These are phyloP conservation scores for Mythimna vitellina DNA, from an alignment of 2,888 invertebrate genomes.

Conservation along the genomic window DNA sequence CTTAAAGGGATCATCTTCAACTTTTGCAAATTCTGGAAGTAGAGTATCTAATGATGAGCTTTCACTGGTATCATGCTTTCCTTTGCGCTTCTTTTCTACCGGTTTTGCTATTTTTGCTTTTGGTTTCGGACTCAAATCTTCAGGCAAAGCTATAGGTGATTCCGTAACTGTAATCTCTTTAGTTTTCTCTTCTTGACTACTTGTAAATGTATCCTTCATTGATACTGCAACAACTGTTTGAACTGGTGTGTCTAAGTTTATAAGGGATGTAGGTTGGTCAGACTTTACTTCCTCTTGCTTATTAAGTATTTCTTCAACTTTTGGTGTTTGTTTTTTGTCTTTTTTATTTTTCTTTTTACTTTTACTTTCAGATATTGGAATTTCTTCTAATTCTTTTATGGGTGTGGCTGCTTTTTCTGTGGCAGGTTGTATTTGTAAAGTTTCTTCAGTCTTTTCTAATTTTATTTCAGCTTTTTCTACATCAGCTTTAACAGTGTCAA, in stretches of 20 bases:
- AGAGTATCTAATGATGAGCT: conserved; percentile 20
- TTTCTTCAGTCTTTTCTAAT: conserved; percentile 18
- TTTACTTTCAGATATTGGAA: conserved; percentile 49
- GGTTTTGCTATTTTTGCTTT: conserved; percentile 84
- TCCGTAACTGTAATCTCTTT: conserved; percentile 22
- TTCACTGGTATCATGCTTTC: conserved; percentile 56
- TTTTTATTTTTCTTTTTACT: conserved; percentile 70
- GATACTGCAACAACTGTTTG: not conserved
- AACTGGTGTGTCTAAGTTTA: conserved; percentile 14
- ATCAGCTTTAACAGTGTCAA: conserved; percentile 25
- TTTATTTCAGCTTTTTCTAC: conserved; percentile 25
- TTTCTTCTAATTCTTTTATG: conserved; percentile 24
- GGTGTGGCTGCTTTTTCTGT: conserved; percentile 32
- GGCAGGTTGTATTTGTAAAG: conserved; percentile 2
- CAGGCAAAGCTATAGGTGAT: conserved; percentile 8
- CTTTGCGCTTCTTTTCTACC: conserved; percentile 81
- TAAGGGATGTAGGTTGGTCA: conserved; percentile 12
- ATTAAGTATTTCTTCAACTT: conserved; percentile 43
- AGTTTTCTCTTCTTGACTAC: conserved; percentile 25
- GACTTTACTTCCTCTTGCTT: conserved; percentile 18
- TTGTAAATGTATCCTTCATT: conserved; percentile 3
- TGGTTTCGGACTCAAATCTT: conserved; percentile 68
- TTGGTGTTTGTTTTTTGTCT: conserved; percentile 63
- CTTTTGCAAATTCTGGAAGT: conserved; percentile 14
- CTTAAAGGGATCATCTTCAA: conserved; percentile 20